Evolutionary conservation across 2,113 vertebrate genomes (phyloP).

Genomic region (Upupa epops): DNA sequence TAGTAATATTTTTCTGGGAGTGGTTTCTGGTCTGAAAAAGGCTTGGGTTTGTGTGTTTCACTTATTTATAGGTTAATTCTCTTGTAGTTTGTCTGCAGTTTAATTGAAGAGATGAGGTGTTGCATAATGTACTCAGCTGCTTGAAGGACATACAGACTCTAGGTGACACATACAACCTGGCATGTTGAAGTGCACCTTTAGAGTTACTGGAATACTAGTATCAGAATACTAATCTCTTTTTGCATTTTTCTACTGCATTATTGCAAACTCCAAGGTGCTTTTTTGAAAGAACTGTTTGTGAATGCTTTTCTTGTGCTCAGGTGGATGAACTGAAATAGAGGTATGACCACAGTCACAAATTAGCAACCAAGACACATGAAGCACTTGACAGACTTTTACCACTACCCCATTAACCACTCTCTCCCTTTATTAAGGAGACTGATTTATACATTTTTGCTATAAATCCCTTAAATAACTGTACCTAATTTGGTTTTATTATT

Average conservation of each 20-base stretch:
- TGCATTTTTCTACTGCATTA: neutral
- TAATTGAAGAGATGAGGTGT: neutral
- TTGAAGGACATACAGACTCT: neutral
- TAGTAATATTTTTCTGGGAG: neutral
- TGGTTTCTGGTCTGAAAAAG: neutral
- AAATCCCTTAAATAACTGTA: neutral
- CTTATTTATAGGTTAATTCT: neutral
- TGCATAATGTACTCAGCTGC: neutral
- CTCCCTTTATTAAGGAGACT: neutral
- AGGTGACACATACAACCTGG: neutral
- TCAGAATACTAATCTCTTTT: neutral
- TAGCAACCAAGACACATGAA: neutral
- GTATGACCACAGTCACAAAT: neutral
- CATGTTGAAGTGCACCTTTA: neutral
- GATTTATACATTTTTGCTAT: neutral
- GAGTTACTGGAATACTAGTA: neutral
- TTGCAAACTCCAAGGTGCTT: neutral
- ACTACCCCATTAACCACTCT: neutral
- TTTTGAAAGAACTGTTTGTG: neutral
- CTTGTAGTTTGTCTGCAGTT: neutral
- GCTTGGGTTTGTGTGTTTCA: neutral
- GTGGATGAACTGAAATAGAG: neutral
- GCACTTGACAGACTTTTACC: neutral
- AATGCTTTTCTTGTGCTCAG: neutral
- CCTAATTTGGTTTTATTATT: neutral